A percentile compares a stretch with the other conserved stretches of the same genome.
phyloP scores from a whole-genome alignment of 2,888 invertebrate genomes.

The Lottia scabra region DNA sequence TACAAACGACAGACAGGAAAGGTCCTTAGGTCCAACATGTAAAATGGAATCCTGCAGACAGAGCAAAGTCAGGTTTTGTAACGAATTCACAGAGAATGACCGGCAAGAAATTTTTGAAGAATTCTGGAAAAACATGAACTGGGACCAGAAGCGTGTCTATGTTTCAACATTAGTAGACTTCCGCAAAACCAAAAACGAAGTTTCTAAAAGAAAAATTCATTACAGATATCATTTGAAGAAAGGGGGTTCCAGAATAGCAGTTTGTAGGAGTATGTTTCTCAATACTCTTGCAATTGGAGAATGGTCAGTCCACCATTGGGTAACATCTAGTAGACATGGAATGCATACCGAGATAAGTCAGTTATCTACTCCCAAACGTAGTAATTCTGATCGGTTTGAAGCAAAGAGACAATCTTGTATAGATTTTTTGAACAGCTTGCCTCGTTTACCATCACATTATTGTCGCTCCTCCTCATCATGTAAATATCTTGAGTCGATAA shows the following conservation, averaged over 20 bases:
- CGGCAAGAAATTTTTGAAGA: too few species aligned
- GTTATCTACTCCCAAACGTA: neutral
- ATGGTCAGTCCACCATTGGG: neutral
- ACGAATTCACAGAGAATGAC: too few species aligned
- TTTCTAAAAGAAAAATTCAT: neutral
- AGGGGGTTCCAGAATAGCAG: neutral
- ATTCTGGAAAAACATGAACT: too few species aligned
- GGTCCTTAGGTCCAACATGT: too few species aligned
- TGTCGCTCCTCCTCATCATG: neutral
- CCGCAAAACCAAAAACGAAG: neutral
- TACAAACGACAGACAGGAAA: too few species aligned
- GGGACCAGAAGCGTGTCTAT: too few species aligned
- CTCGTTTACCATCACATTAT: constrained; percentile 10
- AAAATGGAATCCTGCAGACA: too few species aligned
- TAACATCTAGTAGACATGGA: neutral
- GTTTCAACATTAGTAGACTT: too few species aligned
- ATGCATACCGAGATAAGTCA: neutral
- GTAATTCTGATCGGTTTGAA: neutral
- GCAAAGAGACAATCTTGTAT: neutral
- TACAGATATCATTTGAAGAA: neutral
- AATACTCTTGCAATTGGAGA: neutral
- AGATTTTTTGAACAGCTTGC: neutral
- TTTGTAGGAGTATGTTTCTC: neutral
- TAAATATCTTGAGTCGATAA: constrained; percentile 1
- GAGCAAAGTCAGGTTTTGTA: too few species aligned